Base-by-base conservation (phyloP, 2,888 invertebrate species). In the Drosophila hawaiiensis region DNA sequence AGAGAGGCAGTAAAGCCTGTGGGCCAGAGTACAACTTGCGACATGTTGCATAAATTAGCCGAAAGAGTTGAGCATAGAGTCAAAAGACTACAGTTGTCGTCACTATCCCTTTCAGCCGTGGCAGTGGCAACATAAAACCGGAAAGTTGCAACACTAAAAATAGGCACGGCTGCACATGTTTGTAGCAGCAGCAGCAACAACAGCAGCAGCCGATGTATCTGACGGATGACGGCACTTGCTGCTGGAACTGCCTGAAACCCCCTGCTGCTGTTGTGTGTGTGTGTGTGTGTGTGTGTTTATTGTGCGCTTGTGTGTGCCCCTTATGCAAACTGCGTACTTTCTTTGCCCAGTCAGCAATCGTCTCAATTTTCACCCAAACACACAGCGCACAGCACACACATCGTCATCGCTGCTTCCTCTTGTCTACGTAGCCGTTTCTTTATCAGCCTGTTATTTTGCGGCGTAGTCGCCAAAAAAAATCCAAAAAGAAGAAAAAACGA, bases 41-140 rank as follows among this genome's bases (percentile, higher is more conserved):
- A 84, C 78, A 67, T 87, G 83, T 79, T 89, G 86, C 90, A 87
- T 87, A 87, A 84, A 87, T 89, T 87, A 87, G 71, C 68, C 58
- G 43, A 39, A 50, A 63, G 47, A 43, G 54, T 55, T 49, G 50
- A 22, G 52, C 61, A 47, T 25, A 16, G 16, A 47, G 16, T 25
- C 25, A 16, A 47, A 25, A 25, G 25, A 47, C 31, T 35, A 9
- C 33, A 50, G 28, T 22, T 35, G 33, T 29, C 54, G 37, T 61
- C 35, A 65, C 61, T 73, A 65, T 73, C 62, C 62, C 74, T 73
- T 63, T 74, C 62, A 59, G 33, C 55, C 19, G 37, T 37, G 35
- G 25, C 54, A 35, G 22, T 35, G 22, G 37, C 39, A 33, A 19
- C n/a, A 59, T 25, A 73, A 78, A 78, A 78, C 78, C 65, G 77